phyloP scores from a whole-genome alignment of 2,888 invertebrate genomes.

The Amiota minor region DNA sequence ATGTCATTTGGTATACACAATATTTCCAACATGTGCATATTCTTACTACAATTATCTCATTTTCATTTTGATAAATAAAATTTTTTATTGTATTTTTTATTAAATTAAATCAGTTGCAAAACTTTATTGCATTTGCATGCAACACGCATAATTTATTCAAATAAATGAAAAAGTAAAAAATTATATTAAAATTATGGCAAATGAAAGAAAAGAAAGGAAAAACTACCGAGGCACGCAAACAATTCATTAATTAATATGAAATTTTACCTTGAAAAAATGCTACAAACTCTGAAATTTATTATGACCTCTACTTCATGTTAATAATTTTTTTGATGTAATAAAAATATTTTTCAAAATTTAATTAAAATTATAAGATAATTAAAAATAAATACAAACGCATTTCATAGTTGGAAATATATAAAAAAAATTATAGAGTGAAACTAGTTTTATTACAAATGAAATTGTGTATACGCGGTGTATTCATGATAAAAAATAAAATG shows the following conservation, averaged over 20 bases:
- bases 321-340: slow-evolving; percentile 8
- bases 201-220: not conserved
- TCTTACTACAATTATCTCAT: too few species aligned
- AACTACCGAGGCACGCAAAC: slow-evolving; percentile 2
- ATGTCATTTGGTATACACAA: too few species aligned
- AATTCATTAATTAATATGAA: slow-evolving; percentile 16
- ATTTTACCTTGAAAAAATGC: not conserved
- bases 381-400: not conserved
- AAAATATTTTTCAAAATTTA: slow-evolving; percentile 1
- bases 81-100: not conserved
- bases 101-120: not conserved
- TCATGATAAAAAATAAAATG: too few species aligned
- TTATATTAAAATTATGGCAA: too few species aligned
- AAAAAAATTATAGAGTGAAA: not conserved
- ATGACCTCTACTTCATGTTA: not conserved
- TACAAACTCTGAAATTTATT: not conserved
- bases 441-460: not conserved
- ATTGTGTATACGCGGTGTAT: not conserved
- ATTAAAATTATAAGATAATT: slow-evolving; percentile 2
- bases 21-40: too few species aligned
- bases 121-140: not conserved
- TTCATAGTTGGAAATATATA: not conserved
- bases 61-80: not conserved
- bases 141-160: too few species aligned
- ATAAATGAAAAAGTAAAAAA: too few species aligned